Percentiles rank a stretch among this genome's conserved stretches.
Evolutionary conservation across 1,140 invertebrate genomes (phyloP).

Genomic region (Pentalonia nigronervosa): DNA sequence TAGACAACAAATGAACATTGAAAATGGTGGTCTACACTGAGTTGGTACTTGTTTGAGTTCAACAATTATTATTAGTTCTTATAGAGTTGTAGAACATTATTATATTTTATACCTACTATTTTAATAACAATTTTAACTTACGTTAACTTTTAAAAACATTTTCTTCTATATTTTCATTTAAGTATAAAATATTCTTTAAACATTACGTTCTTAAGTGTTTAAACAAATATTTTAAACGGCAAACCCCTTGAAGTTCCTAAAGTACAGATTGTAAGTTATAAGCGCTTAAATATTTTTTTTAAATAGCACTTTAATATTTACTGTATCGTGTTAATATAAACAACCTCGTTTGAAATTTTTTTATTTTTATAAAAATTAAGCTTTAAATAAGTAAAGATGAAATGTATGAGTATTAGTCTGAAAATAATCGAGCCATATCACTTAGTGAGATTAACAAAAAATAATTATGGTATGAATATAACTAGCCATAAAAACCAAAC

Average conservation of each 20-base stretch:
- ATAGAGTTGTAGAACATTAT: too few species aligned
- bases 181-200: not conserved
- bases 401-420: not conserved
- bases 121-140: not conserved
- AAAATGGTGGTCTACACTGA: too few species aligned
- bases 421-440: not conserved
- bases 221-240: not conserved
- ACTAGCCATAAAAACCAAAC: not conserved
- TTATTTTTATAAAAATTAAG: not conserved
- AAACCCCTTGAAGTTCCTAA: not conserved
- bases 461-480: not conserved
- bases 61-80: too few species aligned
- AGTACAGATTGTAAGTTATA: not conserved
- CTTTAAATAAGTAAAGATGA: not conserved
- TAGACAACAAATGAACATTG: too few species aligned
- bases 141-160: not conserved
- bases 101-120: not conserved
- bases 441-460: not conserved
- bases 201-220: not conserved
- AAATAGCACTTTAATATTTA: not conserved
- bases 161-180: not conserved
- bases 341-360: not conserved
- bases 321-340: not conserved
- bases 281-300: not conserved
- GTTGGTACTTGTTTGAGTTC: too few species aligned